Evolutionary conservation across 2,797 vertebrate species (phyloP), one percentile per base, ranked within the genome.

Genomic region (Sebastes matsubarae): DNA sequence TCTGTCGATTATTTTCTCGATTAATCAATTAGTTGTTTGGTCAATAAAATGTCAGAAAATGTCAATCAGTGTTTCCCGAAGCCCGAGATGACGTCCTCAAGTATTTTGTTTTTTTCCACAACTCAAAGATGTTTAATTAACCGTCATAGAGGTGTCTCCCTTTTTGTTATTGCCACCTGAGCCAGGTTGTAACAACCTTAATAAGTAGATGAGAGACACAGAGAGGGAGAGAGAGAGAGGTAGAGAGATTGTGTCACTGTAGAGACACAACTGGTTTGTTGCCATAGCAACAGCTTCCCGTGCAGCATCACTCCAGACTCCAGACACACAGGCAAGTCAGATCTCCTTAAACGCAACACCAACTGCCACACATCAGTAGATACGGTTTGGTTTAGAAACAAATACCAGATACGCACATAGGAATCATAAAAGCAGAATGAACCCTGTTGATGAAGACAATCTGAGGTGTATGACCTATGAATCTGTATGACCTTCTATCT

Each of bases 211-310:
- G 46, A 50, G 18, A 50, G 46, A 50, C 46, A 50, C 46, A 50
- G 46, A 59, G 57, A 18, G 25, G 8, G 46, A 29, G 57, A 29
- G 14, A 27, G 10, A 71, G 20, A 59, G 2, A 14, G 50, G 38
- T 57, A 71, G 25, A 18, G 22, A 74, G 72, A 24, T 42, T 70
- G 63, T 32, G 32, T 50, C 68, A 7, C 61, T 42, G n/a, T 29
- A 6, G 61, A 57, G 42, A 61, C 29, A n/a, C 75, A 82, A 83
- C 66, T 32, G 70, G 80, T 52, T 24, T 50, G 92, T 93, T 91
- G 72, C 87, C 80, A 90, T 88, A 58, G 90, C 78, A 89, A 90
- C 89, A 46, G 73, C 68, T 74, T 86, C 80, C 85, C 82, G 68
- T 55, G 71, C 83, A 78, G 68, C 72, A 0, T 80, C 78, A 67